These are phyloP conservation scores for Nomada hirtipes DNA, from an alignment of 2,888 invertebrate genomes.

Conservation along the genomic window DNA sequence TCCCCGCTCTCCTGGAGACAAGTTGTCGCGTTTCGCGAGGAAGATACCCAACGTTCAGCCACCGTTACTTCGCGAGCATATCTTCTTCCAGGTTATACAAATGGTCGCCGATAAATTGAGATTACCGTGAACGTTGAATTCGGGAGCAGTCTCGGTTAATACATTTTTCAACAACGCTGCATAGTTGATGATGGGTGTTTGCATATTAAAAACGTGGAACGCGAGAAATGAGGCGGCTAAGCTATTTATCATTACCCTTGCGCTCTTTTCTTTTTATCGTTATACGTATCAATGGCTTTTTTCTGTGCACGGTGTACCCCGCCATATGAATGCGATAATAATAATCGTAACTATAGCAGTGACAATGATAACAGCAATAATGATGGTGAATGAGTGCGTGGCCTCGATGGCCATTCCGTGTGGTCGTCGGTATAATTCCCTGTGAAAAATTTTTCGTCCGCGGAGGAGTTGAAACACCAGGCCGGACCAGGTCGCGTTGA, in stretches of 20 bases:
- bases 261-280: too few relatives aligned
- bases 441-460: slow-evolving; percentile 16
- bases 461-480: slow-evolving; percentile 5
- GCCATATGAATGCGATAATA: too few relatives aligned
- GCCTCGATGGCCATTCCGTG: not conserved
- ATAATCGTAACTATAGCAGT: too few relatives aligned
- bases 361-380: too few relatives aligned
- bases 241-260: too few relatives aligned
- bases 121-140: not conserved
- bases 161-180: too few relatives aligned
- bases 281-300: too few relatives aligned
- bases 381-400: not conserved
- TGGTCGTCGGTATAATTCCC: not conserved
- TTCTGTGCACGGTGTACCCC: too few relatives aligned
- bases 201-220: too few relatives aligned
- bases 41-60: not conserved
- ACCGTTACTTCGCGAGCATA: not conserved
- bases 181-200: too few relatives aligned
- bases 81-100: slow-evolving; percentile 2
- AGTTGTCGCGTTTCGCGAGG: slow-evolving; percentile 3
- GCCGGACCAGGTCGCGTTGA: not conserved
- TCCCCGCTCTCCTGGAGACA: slow-evolving; percentile 11
- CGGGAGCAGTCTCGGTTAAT: too few relatives aligned
- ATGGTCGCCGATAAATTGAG: not conserved
- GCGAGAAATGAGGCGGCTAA: too few relatives aligned